Conservation (phyloP, 2,797 vertebrate genomes). For the Cryptoprocta ferox region DNA sequence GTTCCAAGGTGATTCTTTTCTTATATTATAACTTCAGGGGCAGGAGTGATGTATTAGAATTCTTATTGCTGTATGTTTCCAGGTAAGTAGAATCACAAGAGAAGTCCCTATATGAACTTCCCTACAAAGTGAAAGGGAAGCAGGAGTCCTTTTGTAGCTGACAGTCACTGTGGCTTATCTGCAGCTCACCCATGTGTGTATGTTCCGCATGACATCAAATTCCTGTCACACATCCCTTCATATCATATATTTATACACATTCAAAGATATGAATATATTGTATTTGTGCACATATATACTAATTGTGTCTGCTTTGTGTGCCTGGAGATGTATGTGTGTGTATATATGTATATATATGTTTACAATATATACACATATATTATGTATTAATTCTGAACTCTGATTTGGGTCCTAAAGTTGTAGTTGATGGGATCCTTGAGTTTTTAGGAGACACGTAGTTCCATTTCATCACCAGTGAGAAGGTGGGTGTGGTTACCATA, state of each 20-base stretch:
- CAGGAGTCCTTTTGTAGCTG: background rate
- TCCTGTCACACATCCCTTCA: background rate
- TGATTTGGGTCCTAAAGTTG: background rate
- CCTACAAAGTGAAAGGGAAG: background rate
- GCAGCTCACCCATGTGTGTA: background rate
- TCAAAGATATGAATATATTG: background rate
- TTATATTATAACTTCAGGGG: background rate
- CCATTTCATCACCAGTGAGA: background rate
- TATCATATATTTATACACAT: background rate
- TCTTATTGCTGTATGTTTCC: background rate
- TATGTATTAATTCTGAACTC: background rate
- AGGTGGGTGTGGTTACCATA: background rate
- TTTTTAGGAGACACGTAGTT: background rate
- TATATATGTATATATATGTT: background rate
- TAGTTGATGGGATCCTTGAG: background rate
- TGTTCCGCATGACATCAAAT: background rate
- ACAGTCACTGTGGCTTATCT: background rate
- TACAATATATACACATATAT: background rate
- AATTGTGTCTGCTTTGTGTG: background rate
- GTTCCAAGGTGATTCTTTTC: background rate
- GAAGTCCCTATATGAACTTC: background rate
- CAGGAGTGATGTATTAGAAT: background rate
- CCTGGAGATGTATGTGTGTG: background rate
- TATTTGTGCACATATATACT: background rate
- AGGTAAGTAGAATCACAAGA: background rate